Conservation (phyloP, 2,888 invertebrate species). For the Drosophila kuntzei region DNA sequence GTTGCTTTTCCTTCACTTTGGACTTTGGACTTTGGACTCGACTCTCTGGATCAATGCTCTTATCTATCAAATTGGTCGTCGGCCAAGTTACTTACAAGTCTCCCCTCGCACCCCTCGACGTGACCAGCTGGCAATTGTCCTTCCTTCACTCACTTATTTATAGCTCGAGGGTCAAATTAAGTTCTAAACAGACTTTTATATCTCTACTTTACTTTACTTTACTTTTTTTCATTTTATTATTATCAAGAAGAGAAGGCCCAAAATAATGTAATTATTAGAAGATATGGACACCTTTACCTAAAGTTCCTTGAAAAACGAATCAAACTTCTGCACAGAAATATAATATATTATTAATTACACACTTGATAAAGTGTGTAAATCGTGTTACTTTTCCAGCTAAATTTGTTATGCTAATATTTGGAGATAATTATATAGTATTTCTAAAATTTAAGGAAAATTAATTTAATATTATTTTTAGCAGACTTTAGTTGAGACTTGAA, state of each 20-base stretch:
- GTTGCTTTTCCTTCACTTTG: conserved; percentile 32
- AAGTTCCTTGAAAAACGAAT: conserved; percentile 4
- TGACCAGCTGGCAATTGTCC: conserved; percentile 35
- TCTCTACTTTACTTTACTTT: conserved; percentile 29
- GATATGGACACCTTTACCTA: conserved; percentile 1
- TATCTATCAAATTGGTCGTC: conserved; percentile 74
- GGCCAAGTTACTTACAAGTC: conserved; percentile 48
- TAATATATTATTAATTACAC: neutral
- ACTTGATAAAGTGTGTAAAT: neutral
- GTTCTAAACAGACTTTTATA: conserved; percentile 57
- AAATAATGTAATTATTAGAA: conserved; percentile 50
- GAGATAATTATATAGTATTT: neutral
- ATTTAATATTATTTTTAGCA: neutral
- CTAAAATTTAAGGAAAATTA: neutral
- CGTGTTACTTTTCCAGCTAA: neutral
- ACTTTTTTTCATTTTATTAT: conserved; percentile 17
- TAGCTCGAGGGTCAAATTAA: conserved; percentile 75
- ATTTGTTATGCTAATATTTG: neutral
- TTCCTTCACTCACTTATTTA: conserved; percentile 60
- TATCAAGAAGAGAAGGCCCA: conserved; percentile 18
- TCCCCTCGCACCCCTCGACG: neutral
- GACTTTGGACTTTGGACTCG: conserved; percentile 21
- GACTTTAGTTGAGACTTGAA: neutral
- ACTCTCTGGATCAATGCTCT: conserved; percentile 62
- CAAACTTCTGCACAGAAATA: neutral